These are phyloP conservation scores for Dissostichus mawsoni DNA, from an alignment of 2,113 vertebrate genomes.

Conservation along the genomic window DNA sequence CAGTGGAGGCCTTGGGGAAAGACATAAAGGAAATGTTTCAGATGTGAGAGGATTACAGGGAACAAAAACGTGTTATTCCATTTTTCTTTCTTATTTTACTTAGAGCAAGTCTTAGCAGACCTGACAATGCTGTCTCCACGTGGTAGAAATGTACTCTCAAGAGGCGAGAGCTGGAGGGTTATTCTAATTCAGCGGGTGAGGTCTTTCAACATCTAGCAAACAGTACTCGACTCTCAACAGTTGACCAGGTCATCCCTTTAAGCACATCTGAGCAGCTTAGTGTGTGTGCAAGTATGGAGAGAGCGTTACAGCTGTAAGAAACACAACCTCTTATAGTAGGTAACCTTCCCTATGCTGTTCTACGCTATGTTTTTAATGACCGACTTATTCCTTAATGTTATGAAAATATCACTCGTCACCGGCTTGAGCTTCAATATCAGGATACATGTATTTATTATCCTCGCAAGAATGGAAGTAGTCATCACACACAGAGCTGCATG, in stretches of 20 bases:
- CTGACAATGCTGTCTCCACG: conserved; percentile 13
- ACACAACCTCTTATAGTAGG: not conserved
- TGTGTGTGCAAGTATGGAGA: not conserved
- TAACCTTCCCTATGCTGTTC: not conserved
- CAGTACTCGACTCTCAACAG: not conserved
- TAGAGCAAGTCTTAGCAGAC: not conserved
- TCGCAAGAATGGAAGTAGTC: no score
- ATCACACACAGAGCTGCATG: no score
- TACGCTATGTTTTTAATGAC: not conserved
- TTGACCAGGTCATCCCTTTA: conserved; percentile 6
- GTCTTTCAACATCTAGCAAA: conserved; percentile 27
- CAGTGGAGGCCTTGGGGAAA: conserved; percentile 3
- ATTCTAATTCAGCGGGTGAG: conserved; percentile 21
- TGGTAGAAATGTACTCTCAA: conserved; percentile 13
- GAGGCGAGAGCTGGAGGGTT: not conserved
- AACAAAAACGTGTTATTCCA: conserved; percentile 16
- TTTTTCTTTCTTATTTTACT: not conserved
- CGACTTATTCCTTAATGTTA: no score
- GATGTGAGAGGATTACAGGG: conserved; percentile 11
- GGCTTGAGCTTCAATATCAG: no score
- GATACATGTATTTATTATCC: no score
- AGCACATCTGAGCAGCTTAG: conserved; percentile 13
- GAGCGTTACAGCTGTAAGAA: not conserved
- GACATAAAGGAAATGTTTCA: conserved; percentile 22
- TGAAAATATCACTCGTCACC: no score